Base-by-base conservation (phyloP, 2,888 invertebrate species). In the Eupithecia insigniata region DNA sequence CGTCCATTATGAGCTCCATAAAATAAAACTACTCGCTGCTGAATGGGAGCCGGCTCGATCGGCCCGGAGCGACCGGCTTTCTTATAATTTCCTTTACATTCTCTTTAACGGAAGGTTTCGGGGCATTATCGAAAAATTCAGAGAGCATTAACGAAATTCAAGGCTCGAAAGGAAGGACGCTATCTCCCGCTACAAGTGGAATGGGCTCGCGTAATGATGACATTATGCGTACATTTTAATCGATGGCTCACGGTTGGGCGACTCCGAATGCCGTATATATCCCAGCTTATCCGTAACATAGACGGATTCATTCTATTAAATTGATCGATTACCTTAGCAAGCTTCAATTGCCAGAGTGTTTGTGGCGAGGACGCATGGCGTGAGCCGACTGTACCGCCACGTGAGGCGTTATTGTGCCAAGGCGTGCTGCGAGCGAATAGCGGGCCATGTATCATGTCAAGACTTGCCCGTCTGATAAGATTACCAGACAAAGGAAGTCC, bases 401-500 rank as follows among this genome's bases (percentile, higher is more conserved):
- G 51, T 68, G 71, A 66, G 69, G 69, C 68, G 68, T 39, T 62
- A 71, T 70, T 61, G 66, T 71, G 69, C 55, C 51, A 39, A 36
- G 30, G 22, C 28, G 64, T 39, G 61, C 26, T 43, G 34, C 87
- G 85, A 89, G 88, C 86, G 85, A 86, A 87, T 84, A 85, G 82
- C 79, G 81, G 80, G 86, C 89, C 86, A 92, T 94, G 92, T 91
- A 92, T 94, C 93, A 93, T 90, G 93, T 89, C 92, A 90, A 90
- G 90, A 86, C 88, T 85, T 85, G 85, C 87, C 86, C 88, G 89
- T 88, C 89, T 90, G 93, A 94, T 94, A 93, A 93, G 92, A 93
- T 94, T 93, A 91, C 90, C 86, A 93, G 93, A 93, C 93, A 93
- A 93, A 93, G 93, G 92, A 92, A 93, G 92, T 93, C 92, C 92